These are phyloP conservation scores for Zaprionus kolodkinae DNA, from an alignment of 1,140 invertebrate species.

Conservation along the genomic window DNA sequence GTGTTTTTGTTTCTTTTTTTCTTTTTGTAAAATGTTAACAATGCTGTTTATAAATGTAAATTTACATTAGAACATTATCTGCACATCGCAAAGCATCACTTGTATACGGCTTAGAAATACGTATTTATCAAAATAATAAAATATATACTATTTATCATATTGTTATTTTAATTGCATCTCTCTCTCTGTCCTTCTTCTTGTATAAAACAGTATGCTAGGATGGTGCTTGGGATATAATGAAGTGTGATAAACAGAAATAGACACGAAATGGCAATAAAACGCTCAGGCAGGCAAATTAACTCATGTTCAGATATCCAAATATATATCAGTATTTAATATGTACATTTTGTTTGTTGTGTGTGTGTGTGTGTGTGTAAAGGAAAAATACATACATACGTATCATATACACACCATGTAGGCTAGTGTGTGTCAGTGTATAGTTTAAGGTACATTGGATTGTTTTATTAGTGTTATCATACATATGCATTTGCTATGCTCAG, in stretches of 20 bases:
- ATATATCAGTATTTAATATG: slow-evolving; percentile 3
- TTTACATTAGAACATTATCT: slow-evolving; percentile 33
- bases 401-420: neutral
- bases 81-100: slow-evolving; percentile 27
- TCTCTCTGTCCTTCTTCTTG: slow-evolving; percentile 16
- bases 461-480: slow-evolving; percentile 62
- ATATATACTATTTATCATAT: slow-evolving; percentile 65
- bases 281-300: neutral
- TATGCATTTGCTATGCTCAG: slow-evolving; percentile 21
- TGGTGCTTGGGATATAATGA: slow-evolving; percentile 11
- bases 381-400: neutral
- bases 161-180: slow-evolving; percentile 41
- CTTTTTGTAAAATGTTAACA: slow-evolving; percentile 48
- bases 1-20: slow-evolving; percentile 1
- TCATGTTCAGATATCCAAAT: slow-evolving; percentile 1
- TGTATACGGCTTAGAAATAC: slow-evolving; percentile 61
- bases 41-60: slow-evolving; percentile 33
- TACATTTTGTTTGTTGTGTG: slow-evolving; percentile 26
- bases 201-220: slow-evolving; percentile 56
- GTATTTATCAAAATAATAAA: slow-evolving; percentile 77
- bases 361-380: slow-evolving; percentile 30
- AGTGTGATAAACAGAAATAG: neutral
- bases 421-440: slow-evolving; percentile 34
- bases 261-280: slow-evolving; percentile 19
- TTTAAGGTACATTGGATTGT: slow-evolving; percentile 77